Evolutionary conservation across 2,113 vertebrate genomes (phyloP).

Genomic region (Sterna hirundo): DNA sequence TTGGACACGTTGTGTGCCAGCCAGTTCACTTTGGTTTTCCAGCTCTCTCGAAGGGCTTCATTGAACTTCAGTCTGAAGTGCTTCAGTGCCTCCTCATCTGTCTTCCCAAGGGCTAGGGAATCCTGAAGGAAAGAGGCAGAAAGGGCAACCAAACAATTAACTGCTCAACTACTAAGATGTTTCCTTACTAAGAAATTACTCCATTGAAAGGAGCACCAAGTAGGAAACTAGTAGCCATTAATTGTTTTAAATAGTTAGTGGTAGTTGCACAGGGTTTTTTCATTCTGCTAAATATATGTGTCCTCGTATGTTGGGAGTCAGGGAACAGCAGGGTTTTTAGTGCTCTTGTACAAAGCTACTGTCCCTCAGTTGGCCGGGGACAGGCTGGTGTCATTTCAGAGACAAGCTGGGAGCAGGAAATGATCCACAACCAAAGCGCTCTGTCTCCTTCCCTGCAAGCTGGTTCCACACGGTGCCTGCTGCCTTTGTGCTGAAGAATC

Average conservation of each 20-base stretch:
- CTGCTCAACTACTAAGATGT: not conserved
- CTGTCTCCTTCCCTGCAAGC: not conserved
- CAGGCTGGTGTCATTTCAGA: not conserved
- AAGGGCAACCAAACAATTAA: not conserved
- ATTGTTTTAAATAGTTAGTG: not conserved
- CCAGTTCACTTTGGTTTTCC: slow-evolving; percentile 99
- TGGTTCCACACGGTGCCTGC: not conserved
- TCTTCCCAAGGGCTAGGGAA: slow-evolving; percentile 91
- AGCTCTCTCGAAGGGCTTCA: slow-evolving; percentile 95
- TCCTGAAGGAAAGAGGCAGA: slow-evolving; percentile 77
- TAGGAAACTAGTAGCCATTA: not conserved
- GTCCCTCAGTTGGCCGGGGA: not conserved
- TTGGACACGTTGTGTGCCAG: slow-evolving; percentile 96
- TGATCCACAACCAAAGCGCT: not conserved
- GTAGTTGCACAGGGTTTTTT: not conserved
- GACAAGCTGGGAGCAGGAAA: not conserved
- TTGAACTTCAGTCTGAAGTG: slow-evolving; percentile 98
- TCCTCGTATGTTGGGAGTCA: not conserved
- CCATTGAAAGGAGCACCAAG: not conserved
- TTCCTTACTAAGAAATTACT: not conserved
- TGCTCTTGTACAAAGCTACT: not conserved
- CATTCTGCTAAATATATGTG: not conserved
- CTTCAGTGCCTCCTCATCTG: slow-evolving; percentile 93
- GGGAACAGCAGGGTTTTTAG: not conserved
- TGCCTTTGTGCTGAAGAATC: not conserved